Evolutionary conservation across 2,113 vertebrate species (phyloP).

Genomic region (Chloebia gouldiae): DNA sequence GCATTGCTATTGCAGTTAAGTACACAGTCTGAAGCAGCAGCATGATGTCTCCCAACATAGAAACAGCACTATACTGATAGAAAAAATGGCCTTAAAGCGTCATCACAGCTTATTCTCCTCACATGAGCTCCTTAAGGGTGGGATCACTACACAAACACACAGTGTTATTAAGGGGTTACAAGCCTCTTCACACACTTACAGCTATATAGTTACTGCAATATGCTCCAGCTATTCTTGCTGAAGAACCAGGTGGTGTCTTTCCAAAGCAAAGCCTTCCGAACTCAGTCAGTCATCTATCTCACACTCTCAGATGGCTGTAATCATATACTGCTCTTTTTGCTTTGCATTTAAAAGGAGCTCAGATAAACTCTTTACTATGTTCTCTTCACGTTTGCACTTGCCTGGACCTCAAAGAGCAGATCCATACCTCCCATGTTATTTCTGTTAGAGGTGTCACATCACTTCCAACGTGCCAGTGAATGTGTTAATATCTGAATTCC

Average conservation of each 20-base stretch:
- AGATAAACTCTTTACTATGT: neutral
- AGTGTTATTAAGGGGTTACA: constrained; percentile 1
- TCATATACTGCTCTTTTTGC: constrained; percentile 12
- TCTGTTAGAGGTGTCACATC: neutral
- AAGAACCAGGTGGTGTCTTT: constrained; percentile 18
- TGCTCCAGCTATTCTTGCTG: neutral
- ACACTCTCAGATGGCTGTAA: neutral
- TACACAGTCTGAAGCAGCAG: neutral
- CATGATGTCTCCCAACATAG: neutral
- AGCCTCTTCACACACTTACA: neutral
- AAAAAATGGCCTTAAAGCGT: neutral
- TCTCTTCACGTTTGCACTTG: neutral
- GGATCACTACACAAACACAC: neutral
- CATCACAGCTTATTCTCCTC: constrained; percentile 11
- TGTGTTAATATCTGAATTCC: neutral
- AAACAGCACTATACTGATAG: neutral
- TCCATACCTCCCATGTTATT: neutral
- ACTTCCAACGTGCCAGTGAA: neutral
- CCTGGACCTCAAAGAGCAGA: neutral
- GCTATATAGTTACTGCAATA: neutral
- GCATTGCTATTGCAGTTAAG: neutral
- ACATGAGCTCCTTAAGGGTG: neutral
- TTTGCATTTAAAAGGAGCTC: neutral
- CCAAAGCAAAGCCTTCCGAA: neutral
- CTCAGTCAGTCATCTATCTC: neutral